Evolutionary conservation across 92 coral and sea anemone species (phyloP).

Genomic region (Ricordea florida): DNA sequence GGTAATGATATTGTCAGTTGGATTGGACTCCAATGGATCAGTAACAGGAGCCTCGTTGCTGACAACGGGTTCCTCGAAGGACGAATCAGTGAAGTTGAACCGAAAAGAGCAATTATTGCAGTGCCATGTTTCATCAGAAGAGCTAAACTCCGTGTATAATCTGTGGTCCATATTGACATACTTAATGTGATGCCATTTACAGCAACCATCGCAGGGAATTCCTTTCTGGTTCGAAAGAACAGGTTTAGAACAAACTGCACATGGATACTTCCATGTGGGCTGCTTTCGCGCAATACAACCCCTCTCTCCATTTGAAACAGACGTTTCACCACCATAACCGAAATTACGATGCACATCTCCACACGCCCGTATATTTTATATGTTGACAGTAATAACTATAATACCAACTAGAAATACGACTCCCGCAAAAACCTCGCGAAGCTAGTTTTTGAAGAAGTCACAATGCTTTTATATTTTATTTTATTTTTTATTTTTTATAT

Average conservation of each 20-base stretch:
- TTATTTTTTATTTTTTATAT: too few relatives aligned
- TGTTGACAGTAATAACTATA: too few relatives aligned
- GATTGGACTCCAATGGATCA: neutral
- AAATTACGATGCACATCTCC: slow-evolving; percentile 41
- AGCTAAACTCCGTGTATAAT: slow-evolving; percentile 18
- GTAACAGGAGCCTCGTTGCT: neutral
- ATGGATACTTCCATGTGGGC: slow-evolving; percentile 44
- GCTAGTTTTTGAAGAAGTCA: too few relatives aligned
- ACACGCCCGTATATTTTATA: slow-evolving; percentile 22
- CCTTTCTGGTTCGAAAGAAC: slow-evolving; percentile 50
- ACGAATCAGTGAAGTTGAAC: slow-evolving; percentile 39
- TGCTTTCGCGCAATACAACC: slow-evolving; percentile 23
- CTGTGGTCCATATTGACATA: slow-evolving; percentile 24
- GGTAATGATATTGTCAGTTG: neutral
- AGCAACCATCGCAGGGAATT: slow-evolving; percentile 33
- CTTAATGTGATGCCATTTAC: slow-evolving; percentile 40
- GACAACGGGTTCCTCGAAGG: slow-evolving; percentile 29
- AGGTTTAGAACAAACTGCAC: slow-evolving; percentile 11
- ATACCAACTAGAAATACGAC: too few relatives aligned
- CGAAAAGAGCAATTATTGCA: slow-evolving; percentile 31
- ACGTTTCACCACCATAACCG: slow-evolving; percentile 2
- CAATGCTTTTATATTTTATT: too few relatives aligned
- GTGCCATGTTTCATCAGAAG: slow-evolving; percentile 31
- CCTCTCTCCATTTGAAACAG: slow-evolving; percentile 1
- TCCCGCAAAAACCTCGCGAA: too few relatives aligned